These are phyloP conservation scores for Pygoscelis antarcticus DNA, from an alignment of 2,113 vertebrate genomes.

Conservation along the genomic window DNA sequence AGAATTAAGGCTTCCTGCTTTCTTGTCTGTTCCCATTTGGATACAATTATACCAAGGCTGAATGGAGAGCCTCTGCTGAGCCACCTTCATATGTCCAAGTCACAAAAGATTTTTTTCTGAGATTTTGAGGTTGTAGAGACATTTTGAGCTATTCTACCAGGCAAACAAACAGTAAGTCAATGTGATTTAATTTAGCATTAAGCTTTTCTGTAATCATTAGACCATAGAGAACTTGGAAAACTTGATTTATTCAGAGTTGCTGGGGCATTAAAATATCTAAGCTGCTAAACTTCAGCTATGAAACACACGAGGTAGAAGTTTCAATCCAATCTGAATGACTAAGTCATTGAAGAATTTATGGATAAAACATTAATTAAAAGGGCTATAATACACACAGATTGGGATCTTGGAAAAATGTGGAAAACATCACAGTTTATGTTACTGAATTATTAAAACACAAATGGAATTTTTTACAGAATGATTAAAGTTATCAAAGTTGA, in stretches of 20 bases:
- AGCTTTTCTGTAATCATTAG: not conserved
- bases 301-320: not conserved
- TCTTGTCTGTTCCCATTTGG: not conserved
- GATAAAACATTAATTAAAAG: not conserved
- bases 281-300: not conserved
- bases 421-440: not conserved
- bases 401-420: not conserved
- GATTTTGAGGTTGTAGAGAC: not conserved
- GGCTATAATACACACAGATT: not conserved
- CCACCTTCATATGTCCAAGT: not conserved
- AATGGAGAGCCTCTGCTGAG: not conserved
- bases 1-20: not conserved
- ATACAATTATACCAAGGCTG: not conserved
- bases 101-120: not conserved
- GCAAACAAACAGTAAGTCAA: not conserved
- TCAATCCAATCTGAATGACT: not conserved
- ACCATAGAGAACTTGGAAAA: not conserved
- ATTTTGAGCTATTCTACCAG: not conserved
- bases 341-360: not conserved
- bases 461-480: not conserved
- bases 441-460: not conserved
- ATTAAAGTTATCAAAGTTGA: not conserved
- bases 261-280: not conserved
- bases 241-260: not conserved
- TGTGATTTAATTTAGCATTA: not conserved